phyloP scores from a whole-genome alignment of 2,888 invertebrate species.

The Alloplasta piceator region DNA sequence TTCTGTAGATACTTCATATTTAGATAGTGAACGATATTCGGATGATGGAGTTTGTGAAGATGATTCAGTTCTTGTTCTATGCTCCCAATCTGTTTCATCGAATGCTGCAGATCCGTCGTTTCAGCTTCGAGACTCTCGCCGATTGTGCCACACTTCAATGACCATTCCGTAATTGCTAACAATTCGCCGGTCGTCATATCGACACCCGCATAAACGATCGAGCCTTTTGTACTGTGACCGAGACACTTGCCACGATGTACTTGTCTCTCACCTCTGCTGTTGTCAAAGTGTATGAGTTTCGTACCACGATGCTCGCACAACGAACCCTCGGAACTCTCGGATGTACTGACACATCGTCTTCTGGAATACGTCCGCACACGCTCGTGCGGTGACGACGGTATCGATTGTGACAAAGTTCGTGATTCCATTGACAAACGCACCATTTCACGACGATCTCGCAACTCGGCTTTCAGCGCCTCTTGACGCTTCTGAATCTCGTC shows the following conservation, averaged over 20 bases:
- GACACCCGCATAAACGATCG: slow-evolving; percentile 90
- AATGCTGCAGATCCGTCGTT: slow-evolving; percentile 77
- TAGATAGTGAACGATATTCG: slow-evolving; percentile 90
- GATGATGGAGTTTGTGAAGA: slow-evolving; percentile 88
- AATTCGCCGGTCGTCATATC: slow-evolving; percentile 90
- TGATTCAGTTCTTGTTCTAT: slow-evolving; percentile 92
- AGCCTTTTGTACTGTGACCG: slow-evolving; percentile 90
- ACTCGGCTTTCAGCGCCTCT: slow-evolving; percentile 90
- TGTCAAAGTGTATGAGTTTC: slow-evolving; percentile 85
- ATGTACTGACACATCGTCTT: slow-evolving; percentile 84
- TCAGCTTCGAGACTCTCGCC: slow-evolving; percentile 61
- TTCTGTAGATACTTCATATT: slow-evolving; percentile 88
- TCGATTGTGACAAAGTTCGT: slow-evolving; percentile 73
- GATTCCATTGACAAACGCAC: slow-evolving; percentile 71
- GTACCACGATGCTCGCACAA: slow-evolving; percentile 86
- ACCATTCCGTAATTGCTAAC: slow-evolving; percentile 91
- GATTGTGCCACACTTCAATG: slow-evolving; percentile 81
- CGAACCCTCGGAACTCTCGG: slow-evolving; percentile 85
- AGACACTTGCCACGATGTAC: slow-evolving; percentile 91
- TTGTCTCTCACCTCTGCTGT: slow-evolving; percentile 85
- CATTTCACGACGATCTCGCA: slow-evolving; percentile 84
- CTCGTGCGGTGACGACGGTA: slow-evolving; percentile 80
- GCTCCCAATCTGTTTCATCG: slow-evolving; percentile 86
- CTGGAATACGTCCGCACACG: slow-evolving; percentile 77
- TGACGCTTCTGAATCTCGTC: slow-evolving; percentile 92